phyloP scores from a whole-genome alignment of 2,113 vertebrate genomes.

The Pantherophis guttatus region DNA sequence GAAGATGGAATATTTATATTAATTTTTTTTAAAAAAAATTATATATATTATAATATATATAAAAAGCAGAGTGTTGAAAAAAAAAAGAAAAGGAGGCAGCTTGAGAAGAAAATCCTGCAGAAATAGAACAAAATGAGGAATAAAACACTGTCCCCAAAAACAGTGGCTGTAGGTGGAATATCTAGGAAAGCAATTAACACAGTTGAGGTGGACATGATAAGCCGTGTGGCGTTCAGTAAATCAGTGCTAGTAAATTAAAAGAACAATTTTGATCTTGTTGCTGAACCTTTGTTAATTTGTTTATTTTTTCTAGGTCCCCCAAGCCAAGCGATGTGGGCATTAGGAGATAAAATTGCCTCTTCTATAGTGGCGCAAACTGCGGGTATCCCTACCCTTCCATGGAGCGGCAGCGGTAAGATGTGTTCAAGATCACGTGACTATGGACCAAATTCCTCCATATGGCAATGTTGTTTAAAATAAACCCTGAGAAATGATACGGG shows the following conservation, averaged over 20 bases:
- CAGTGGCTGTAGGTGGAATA: neutral
- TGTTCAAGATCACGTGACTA: too few species aligned
- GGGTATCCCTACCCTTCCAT: slow-evolving; percentile 94
- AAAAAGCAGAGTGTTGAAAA: too few species aligned
- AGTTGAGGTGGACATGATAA: too few species aligned
- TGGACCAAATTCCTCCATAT: neutral
- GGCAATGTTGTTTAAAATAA: neutral
- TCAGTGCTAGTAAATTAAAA: too few species aligned
- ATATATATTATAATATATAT: too few species aligned
- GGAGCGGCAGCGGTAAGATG: slow-evolving; percentile 88
- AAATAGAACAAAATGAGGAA: neutral
- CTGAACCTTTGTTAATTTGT: slow-evolving; percentile 1
- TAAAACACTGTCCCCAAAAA: neutral
- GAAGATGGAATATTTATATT: too few species aligned
- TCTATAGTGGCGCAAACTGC: slow-evolving; percentile 98
- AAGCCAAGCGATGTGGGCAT: slow-evolving; percentile 98
- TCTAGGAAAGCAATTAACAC: neutral
- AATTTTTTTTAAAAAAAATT: too few species aligned
- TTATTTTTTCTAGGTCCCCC: slow-evolving; percentile 82
- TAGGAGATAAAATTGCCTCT: slow-evolving; percentile 98
- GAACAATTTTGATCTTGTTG: neutral
- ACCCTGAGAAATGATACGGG: neutral
- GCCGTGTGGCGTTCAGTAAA: too few species aligned
- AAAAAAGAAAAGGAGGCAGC: too few species aligned
- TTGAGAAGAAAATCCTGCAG: neutral